Evolutionary conservation across 2,113 vertebrate genomes (phyloP), one percentile per base, ranked within the genome.

Genomic region (Ochotona princeps): DNA sequence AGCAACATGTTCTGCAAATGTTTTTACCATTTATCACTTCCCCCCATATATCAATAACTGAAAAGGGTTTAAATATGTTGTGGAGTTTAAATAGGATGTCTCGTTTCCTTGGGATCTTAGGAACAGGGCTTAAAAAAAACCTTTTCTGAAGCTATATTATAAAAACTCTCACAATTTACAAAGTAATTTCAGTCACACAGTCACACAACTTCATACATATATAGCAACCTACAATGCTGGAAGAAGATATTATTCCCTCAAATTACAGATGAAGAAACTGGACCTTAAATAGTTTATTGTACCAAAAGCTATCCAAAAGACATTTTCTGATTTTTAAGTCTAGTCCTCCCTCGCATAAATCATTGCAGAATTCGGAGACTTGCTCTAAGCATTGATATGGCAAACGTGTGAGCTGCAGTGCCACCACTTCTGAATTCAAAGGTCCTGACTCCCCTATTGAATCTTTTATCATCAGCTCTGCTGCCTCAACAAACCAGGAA

Each of bases 281-380:
- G 78, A 18, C 49, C 17, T 96, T 7, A 3, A 20, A 12, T 35
- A 28, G 18, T 28, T 65, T 74, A 7, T 87, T 94, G 94, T 81
- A 61, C 51, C 65, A 26, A 79, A 60, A 76, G 90, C 44, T 67
- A 84, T 30, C 83, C 83, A 82, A 90, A 91, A 60, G 18, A 66
- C 84, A 32, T 69, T 80, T 93, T 80, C 66, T 83, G 5, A 76
- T 79, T 72, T 67, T 74, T 75, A 89, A 88, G n/a, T 32, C 38
- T 26, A 80, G 18, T 69, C 30, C 30, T 88, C 38, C 89, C 23
- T 63, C 20, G n/a, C 54, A 10, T 17, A 76, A 85, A 47, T 69
- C 72, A 30, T 30, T 65, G 8, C 15, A n/a, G 17, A 28, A 86
- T n/a, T 80, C 47, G 65, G 38, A 73, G 21, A 11, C 66, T 80